phyloP scores from a whole-genome alignment of 2,113 vertebrate species.

The Poeciliopsis turrubarensis region DNA sequence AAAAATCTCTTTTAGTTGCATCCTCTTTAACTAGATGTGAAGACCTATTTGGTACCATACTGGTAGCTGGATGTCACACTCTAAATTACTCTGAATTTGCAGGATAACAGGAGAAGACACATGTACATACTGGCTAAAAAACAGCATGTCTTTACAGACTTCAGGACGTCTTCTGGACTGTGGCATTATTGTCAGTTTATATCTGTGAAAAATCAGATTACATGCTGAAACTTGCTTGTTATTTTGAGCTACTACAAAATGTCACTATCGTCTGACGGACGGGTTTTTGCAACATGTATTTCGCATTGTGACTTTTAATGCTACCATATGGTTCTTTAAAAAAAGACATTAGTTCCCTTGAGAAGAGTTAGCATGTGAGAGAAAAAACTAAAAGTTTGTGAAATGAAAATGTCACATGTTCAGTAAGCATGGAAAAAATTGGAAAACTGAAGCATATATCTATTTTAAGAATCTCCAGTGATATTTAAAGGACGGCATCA shows the following conservation, averaged over 20 bases:
- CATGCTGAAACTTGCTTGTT: slow-evolving; percentile 21
- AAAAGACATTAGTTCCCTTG: slow-evolving; percentile 30
- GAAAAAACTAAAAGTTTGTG: slow-evolving; percentile 22
- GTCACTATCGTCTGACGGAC: slow-evolving; percentile 5
- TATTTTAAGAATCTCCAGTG: slow-evolving; percentile 35
- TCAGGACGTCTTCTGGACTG: slow-evolving; percentile 24
- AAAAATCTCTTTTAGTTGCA: not conserved
- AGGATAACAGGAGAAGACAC: slow-evolving; percentile 7
- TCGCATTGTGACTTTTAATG: slow-evolving; percentile 10
- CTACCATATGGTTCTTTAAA: slow-evolving; percentile 51
- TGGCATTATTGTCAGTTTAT: slow-evolving; percentile 36
- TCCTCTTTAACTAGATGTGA: not conserved
- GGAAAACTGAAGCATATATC: slow-evolving; percentile 10
- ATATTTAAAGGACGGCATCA: not conserved
- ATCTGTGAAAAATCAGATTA: slow-evolving; percentile 34
- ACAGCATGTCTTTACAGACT: slow-evolving; percentile 37
- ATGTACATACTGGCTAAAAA: slow-evolving; percentile 43
- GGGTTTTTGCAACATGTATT: slow-evolving; percentile 25
- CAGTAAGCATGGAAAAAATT: slow-evolving; percentile 38
- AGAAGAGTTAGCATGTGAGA: slow-evolving; percentile 21
- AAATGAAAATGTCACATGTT: slow-evolving; percentile 40
- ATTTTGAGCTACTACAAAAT: slow-evolving; percentile 21
- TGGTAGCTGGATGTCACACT: not conserved
- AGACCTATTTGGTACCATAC: not conserved
- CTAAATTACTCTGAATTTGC: slow-evolving; percentile 41